These are phyloP conservation scores for Polyommatus icarus DNA, from an alignment of 2,888 invertebrate species.

Conservation along the genomic window DNA sequence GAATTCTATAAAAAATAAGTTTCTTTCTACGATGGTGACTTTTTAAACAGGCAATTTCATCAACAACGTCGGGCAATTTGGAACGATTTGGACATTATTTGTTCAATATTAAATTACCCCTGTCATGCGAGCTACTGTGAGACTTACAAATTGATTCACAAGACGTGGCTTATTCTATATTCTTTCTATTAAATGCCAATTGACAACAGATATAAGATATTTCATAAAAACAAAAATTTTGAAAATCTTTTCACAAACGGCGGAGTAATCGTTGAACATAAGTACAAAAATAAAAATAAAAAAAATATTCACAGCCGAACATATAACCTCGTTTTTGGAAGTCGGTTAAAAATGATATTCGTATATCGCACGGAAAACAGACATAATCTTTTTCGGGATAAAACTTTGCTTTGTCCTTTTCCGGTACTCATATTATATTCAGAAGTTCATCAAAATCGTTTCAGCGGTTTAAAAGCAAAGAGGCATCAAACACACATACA, in stretches of 20 bases:
- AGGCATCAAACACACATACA: no score
- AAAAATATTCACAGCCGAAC: no score
- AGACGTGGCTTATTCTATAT: neutral
- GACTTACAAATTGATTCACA: slow-evolving; percentile 9
- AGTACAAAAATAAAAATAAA: no score
- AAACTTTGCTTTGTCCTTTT: neutral
- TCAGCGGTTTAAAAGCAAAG: neutral
- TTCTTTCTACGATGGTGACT: neutral
- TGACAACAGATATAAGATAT: neutral
- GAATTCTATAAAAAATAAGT: neutral
- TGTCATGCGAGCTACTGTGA: neutral
- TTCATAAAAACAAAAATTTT: neutral
- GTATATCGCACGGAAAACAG: neutral
- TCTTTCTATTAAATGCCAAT: neutral
- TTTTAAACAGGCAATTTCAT: neutral
- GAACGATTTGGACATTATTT: slow-evolving; percentile 35
- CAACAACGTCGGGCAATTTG: slow-evolving; percentile 29
- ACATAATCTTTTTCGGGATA: neutral
- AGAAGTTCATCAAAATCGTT: neutral
- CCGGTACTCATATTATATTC: neutral
- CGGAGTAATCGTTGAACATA: no score
- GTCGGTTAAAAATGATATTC: neutral
- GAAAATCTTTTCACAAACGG: no score
- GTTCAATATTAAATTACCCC: slow-evolving; percentile 15
- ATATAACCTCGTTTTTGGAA: no score